Base-by-base conservation (phyloP, 2,113 vertebrate genomes). In the Microcebus jonahi region DNA sequence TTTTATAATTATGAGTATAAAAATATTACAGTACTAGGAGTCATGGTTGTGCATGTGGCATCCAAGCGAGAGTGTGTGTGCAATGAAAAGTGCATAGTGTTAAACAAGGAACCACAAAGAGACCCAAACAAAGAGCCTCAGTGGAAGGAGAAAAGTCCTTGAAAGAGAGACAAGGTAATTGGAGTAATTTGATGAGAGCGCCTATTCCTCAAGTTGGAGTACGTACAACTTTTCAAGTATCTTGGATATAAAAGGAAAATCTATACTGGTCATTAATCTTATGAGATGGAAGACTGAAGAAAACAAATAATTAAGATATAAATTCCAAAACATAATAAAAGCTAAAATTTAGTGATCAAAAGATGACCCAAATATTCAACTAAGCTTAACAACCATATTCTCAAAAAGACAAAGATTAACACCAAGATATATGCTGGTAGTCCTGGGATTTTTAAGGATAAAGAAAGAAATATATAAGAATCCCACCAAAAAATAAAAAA, bases 331-430 rank as follows among this genome's bases (percentile, higher is more conserved):
- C 6, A 63, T 48, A 70, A 5, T 61, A 48, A 57, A 70, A 76
- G n/a, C 1, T 13, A 88, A 20, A 3, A 83, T 12, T 88, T 21
- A 48, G 17, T 83, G 18, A 71, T 92, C 48, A 71, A 89, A 65
- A 57, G 15, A 34, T 85, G 18, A 61, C 23, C 45, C 84, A 75
- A 85, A 89, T 36, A 89, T 48, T 79, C 31, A 59, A 20, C 45
- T 57, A 57, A 89, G 3, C 42, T 89, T 67, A 23, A 23, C 27
- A 63, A 63, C 25, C 3, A 36, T 29, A 34, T 57, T 34, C 45
- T 71, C 53, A 65, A n/a, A 31, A 91, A 83, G 71, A 81, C 31
- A 65, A 91, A 94, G 42, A 84, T 65, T 70, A 91, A 82, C 23
- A 61, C 21, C 67, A 82, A 42, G 34, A 15, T 31, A 45, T 17